These are phyloP conservation scores for Holacanthus passer DNA, from an alignment of 2,113 vertebrate genomes.

Conservation along the genomic window DNA sequence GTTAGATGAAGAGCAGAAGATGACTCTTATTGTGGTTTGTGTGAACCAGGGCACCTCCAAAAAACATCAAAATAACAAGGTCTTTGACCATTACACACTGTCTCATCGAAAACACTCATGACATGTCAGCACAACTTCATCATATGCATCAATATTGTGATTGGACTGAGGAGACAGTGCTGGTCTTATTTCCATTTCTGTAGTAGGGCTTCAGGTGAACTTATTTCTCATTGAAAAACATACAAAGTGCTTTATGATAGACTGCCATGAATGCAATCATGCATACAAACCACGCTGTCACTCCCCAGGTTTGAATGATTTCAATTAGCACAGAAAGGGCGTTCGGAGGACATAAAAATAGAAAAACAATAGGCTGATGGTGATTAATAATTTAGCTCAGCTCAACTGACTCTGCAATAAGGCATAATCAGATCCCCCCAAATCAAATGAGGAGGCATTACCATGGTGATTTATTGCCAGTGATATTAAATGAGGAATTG, in stretches of 20 bases:
- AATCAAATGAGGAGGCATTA: conserved; percentile 70
- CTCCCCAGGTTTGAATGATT: conserved; percentile 50
- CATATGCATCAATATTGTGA: background rate
- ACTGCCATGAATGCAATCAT: conserved; percentile 17
- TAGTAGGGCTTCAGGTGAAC: background rate
- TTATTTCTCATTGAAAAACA: background rate
- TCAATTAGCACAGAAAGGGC: conserved; percentile 55
- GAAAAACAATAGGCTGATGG: conserved; percentile 61
- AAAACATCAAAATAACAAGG: no score
- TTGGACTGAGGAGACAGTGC: background rate
- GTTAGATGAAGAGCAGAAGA: no score
- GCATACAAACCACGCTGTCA: conserved; percentile 39
- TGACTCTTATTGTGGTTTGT: no score
- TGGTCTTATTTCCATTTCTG: background rate
- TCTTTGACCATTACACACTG: no score
- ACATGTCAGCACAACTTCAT: no score
- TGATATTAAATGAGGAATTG: conserved; percentile 57
- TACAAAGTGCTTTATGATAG: background rate
- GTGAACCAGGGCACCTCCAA: no score
- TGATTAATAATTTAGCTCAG: conserved; percentile 73
- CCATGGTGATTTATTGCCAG: conserved; percentile 64
- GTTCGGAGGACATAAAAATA: conserved; percentile 43
- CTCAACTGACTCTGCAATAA: conserved; percentile 70
- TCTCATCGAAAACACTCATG: no score
- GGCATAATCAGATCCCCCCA: conserved; percentile 64